Evolutionary conservation across 2,888 invertebrate genomes (phyloP), one percentile per base, ranked within the genome.

Genomic region (Rhingia campestris): DNA sequence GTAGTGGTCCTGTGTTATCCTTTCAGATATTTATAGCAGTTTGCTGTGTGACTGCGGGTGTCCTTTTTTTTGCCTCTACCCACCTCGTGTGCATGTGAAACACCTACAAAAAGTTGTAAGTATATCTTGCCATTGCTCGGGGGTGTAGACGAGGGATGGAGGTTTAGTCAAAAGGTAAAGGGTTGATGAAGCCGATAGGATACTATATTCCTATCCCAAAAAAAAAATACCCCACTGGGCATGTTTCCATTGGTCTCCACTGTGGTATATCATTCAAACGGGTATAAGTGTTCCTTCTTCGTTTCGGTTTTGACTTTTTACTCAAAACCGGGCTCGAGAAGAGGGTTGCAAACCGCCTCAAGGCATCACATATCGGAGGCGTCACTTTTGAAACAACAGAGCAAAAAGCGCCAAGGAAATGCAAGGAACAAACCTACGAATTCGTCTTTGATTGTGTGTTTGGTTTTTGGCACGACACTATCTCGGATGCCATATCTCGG

Each of bases 401-500:
- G 43, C 41, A 70, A 58, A 30, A 47, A 56, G 22, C 30, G 49
- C 35, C 39, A 70, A 43, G 7, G 22, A 69, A 67, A 54, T 47
- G 47, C 49, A 72, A 59, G 49, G 45, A 72, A 67, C 82, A 59
- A 49, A 70, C 49, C 61, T 22, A 22, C 7, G 63, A 54, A 74
- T 77, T 81, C 76, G 64, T 77, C 74, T 74, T 80, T 39, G 59
- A 43, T 35, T 49, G 35, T 66, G 37, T 74, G 49, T 77, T 69
- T 74, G 80, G 58, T 79, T 84, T 84, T 84, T 84, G 84, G 84
- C 84, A 84, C 84, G 84, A 80, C 80, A 80, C 80, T 80, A 30
- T 74, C 64, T 74, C 74, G 66, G 35, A 56, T 66, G 64, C 53
- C 74, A 64, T 84, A 84, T 84, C 84, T 84, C 80, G 80, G 84